phyloP scores from a whole-genome alignment of 2,888 invertebrate species.

The Caenorhabditis sp. region DNA sequence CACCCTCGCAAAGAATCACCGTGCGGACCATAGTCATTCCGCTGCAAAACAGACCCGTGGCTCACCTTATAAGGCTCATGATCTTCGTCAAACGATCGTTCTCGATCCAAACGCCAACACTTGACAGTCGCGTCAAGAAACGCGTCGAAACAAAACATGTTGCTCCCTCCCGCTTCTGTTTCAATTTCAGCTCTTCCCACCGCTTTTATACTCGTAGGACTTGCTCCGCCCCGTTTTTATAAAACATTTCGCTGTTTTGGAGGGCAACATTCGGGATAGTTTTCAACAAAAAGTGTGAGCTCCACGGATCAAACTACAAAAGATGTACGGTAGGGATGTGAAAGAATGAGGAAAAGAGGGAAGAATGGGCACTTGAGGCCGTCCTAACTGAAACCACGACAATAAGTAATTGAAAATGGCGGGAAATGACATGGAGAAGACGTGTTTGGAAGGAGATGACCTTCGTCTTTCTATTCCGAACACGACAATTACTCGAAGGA shows the following conservation, averaged over 20 bases:
- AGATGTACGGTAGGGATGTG: not conserved
- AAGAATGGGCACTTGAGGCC: no score
- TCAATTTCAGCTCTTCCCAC: not conserved
- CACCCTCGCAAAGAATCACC: no score
- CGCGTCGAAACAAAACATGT: slow-evolving; percentile 20
- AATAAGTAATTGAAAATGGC: slow-evolving; percentile 2
- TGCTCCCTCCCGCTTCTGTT: not conserved
- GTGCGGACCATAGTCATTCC: no score
- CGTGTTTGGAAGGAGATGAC: slow-evolving; percentile 2
- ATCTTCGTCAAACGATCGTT: not conserved
- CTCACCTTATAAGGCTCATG: no score
- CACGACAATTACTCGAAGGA: not conserved
- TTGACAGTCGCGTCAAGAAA: slow-evolving; percentile 11
- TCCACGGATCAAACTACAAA: not conserved
- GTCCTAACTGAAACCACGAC: slow-evolving; percentile 14
- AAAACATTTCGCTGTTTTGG: no score
- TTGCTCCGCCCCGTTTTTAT: no score
- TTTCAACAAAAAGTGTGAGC: no score
- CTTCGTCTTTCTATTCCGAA: not conserved
- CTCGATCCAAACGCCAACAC: slow-evolving; percentile 14
- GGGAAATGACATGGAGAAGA: not conserved
- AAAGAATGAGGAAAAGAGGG: not conserved
- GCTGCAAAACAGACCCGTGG: no score
- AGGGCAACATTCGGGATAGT: no score
- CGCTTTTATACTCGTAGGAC: not conserved